Evolutionary conservation across 2,113 vertebrate species (phyloP), one percentile per base, ranked within the genome.

Genomic region (Sigmodon hispidus): DNA sequence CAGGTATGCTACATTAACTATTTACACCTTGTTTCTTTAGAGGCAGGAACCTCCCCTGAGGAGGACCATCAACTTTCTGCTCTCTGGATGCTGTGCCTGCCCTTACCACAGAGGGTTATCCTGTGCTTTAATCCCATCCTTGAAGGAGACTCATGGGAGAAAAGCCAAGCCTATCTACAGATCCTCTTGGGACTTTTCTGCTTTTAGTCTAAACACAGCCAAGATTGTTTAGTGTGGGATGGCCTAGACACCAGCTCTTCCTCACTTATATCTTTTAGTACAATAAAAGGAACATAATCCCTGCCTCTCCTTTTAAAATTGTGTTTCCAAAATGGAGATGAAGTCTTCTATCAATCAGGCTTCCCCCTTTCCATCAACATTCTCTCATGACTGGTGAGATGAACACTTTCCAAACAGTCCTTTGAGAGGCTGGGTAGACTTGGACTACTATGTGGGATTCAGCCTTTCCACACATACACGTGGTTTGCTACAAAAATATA

Each of bases 1-100:
- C 98, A 97, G 97, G 97, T 98, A 98, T 97, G 96, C 98, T 98
- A 98, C 98, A 98, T 97, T 97, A 94, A 97, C 94, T 98, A 98
- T 98, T 96, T 98, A 98, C 98, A 98, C 65, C 97, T 97, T 97
- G 95, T 97, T 98, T 98, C 97, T 97, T 96, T 97, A 96, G 95
- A 96, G 96, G 96, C 96, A 98, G 95, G 95, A 95, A 75, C 94
- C 97, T 80, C 95, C 69, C 97, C 7, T 36, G 96, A 97, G 98
- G 96, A 98, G 94, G 96, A 97, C 95, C 92, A 93, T 97, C 80
- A 57, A 96, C 93, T 97, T 98, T 95, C 97, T 96, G 96, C 95
- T 97, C 95, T 97, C 67, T 94, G 95, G 95, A 89, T 92, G 96
- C 95, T 95, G 90, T 89, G 90, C 94, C 90, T 97, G 96, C 95